Evolutionary conservation across 2,888 invertebrate species (phyloP), one percentile per base, ranked within the genome.

Genomic region (Seira musarum): DNA sequence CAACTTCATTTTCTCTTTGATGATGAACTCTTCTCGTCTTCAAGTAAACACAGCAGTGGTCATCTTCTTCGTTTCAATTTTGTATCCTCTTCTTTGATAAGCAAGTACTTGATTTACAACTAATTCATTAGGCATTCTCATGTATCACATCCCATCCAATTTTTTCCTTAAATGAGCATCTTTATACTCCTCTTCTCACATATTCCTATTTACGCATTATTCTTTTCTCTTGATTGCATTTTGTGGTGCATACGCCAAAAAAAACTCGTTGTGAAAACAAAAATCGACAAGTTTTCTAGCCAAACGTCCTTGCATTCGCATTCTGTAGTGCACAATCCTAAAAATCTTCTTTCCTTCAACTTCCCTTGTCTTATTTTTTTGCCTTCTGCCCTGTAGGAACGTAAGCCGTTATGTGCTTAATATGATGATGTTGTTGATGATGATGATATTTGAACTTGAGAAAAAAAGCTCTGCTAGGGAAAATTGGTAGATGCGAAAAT

Each of bases 261-360:
- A 53, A 53, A 53, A 53, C 53, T 53, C 15, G 53, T 53, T 53
- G 53, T 53, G 53, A 53, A 53, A 53, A 53, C 53, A 53, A 53
- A 53, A 53, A n/a, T 53, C 17, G 3, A 53, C 53, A 53, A 53
- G 53, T n/a, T 53, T 53, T 53, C 17, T 3, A 53, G 53, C 53
- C 53, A 53, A 53, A 53, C 53, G 53, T 53, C 53, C 53, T 53
- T 53, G 53, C 53, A 53, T 40, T n/a, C n/a, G n/a, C n/a, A 30
- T 8, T 30, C n/a, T 30, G 30, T 30, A 30, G 30, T 30, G 30
- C 30, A 30, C 30, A 2, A 30, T 30, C 30, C 8, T 30, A 8
- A 30, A n/a, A 30, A 30, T 53, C 53, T 53, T 3, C 13, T n/a
- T 17, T n/a, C 53, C 17, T 53, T 53, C 17, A 53, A 53, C 15